A percentile compares a stretch with the other conserved stretches of the same genome.
These are phyloP conservation scores for Tetrax tetrax DNA, from an alignment of 2,113 vertebrate species.

Conservation along the genomic window DNA sequence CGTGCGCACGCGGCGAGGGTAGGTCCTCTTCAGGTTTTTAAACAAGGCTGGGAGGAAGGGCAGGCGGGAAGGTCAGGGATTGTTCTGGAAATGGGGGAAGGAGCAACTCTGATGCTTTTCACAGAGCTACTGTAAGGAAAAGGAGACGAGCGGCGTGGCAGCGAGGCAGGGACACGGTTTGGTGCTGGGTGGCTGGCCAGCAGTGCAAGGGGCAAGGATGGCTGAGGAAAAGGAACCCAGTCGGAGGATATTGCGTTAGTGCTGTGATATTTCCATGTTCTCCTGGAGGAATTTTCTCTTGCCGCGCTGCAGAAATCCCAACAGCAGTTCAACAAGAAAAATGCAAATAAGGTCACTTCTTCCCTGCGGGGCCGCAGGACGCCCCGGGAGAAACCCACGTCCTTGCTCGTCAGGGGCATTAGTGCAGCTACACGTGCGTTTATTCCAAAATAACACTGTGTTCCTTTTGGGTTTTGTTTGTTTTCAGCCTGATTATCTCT, in stretches of 20 bases:
- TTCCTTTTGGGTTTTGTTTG: constrained; percentile 28
- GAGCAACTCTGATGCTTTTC: not conserved
- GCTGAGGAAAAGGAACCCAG: not conserved
- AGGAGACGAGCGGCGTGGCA: rapidly evolving
- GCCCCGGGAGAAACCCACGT: constrained; percentile 47
- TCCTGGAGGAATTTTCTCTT: constrained; percentile 47
- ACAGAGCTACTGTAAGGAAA: not conserved
- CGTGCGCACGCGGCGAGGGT: not conserved
- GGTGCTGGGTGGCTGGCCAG: not conserved
- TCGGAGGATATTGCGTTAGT: constrained; percentile 12
- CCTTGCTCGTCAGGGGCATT: constrained; percentile 46
- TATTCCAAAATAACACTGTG: constrained; percentile 46
- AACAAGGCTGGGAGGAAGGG: not conserved
- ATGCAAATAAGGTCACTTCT: constrained; percentile 70
- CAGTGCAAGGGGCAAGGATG: not conserved
- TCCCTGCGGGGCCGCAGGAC: constrained; percentile 43
- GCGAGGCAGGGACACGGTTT: rapidly evolving
- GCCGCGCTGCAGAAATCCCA: constrained; percentile 19
- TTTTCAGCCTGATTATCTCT: constrained; percentile 37
- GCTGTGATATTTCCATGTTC: constrained; percentile 50
- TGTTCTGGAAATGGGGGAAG: not conserved
- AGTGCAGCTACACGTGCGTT: constrained; percentile 35
- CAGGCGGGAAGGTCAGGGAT: not conserved
- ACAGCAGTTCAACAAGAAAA: constrained; percentile 57
- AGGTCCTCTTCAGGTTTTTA: not conserved